Evolutionary conservation across 2,888 invertebrate species (phyloP).

Genomic region (Lasioglossum calceatum): DNA sequence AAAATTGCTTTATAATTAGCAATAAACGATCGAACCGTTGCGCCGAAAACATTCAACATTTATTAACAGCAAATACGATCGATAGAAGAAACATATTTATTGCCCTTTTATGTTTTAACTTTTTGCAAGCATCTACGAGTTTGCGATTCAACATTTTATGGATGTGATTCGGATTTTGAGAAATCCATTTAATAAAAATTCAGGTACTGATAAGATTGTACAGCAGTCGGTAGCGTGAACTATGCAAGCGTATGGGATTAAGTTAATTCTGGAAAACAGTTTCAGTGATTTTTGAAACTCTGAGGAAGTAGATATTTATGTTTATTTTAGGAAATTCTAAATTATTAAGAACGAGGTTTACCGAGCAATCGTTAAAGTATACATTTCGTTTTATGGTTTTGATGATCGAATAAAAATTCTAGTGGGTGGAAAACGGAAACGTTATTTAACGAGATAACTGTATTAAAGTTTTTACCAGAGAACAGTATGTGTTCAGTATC

Average conservation of each 20-base stretch:
- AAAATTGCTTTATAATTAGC: no score
- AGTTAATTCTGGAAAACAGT: neutral
- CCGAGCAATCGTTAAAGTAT: neutral
- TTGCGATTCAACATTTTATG: neutral
- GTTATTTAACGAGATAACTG: no score
- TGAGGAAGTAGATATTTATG: no score
- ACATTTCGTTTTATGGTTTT: neutral
- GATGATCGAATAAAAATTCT: neutral
- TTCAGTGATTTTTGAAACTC: neutral
- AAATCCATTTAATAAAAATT: neutral
- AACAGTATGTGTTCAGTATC: neutral
- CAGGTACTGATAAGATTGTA: neutral
- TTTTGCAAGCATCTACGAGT: neutral
- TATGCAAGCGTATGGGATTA: neutral
- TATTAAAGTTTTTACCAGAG: neutral
- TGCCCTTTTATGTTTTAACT: neutral
- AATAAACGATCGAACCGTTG: no score
- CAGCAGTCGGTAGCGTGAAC: neutral
- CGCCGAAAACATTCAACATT: no score
- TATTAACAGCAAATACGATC: no score
- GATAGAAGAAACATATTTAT: no score
- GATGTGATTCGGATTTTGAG: neutral
- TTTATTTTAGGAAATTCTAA: no score
- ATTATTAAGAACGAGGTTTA: no score
- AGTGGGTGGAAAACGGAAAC: neutral